These are phyloP conservation scores for Epinephelus awoara DNA, from an alignment of 2,797 vertebrate genomes.

Conservation along the genomic window DNA sequence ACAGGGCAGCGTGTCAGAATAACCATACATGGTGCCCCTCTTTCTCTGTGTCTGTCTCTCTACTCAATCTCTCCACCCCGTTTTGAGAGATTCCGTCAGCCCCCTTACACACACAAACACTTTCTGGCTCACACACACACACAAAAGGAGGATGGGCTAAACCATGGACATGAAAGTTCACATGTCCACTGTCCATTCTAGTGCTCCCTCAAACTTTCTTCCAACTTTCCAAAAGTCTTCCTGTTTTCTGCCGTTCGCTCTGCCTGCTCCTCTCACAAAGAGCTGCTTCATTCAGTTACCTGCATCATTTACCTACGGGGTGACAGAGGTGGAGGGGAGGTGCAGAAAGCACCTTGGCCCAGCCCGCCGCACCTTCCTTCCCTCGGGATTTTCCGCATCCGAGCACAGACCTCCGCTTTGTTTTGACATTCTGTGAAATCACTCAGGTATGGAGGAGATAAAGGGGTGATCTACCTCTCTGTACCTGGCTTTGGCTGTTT, in stretches of 20 bases:
- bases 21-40: slow-evolving; percentile 74
- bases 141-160: slow-evolving; percentile 67
- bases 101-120: slow-evolving; percentile 17
- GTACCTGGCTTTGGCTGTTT: slow-evolving; percentile 56
- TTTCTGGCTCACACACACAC: slow-evolving; percentile 36
- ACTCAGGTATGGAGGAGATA: slow-evolving; percentile 51
- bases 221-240: slow-evolving; percentile 25
- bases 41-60: slow-evolving; percentile 47
- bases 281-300: slow-evolving; percentile 50
- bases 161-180: slow-evolving; percentile 56
- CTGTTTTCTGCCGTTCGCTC: slow-evolving; percentile 18
- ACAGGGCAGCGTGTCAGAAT: slow-evolving; percentile 64
- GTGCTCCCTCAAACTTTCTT: slow-evolving; percentile 29
- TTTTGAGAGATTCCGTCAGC: slow-evolving; percentile 41
- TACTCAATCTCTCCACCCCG: slow-evolving; percentile 51
- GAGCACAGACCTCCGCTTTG: slow-evolving; percentile 62
- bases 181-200: slow-evolving; percentile 33
- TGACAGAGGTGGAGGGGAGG: slow-evolving; percentile 52
- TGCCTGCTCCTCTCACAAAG: slow-evolving; percentile 39
- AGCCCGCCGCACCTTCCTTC: slow-evolving; percentile 56
- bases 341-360: slow-evolving; percentile 59
- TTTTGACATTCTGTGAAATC: slow-evolving; percentile 58
- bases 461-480: slow-evolving; percentile 40
- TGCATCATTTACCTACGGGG: slow-evolving; percentile 65
- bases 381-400: slow-evolving; percentile 63